Conservation (phyloP, 2,888 invertebrate genomes). For the Trachelus iudaicus region DNA sequence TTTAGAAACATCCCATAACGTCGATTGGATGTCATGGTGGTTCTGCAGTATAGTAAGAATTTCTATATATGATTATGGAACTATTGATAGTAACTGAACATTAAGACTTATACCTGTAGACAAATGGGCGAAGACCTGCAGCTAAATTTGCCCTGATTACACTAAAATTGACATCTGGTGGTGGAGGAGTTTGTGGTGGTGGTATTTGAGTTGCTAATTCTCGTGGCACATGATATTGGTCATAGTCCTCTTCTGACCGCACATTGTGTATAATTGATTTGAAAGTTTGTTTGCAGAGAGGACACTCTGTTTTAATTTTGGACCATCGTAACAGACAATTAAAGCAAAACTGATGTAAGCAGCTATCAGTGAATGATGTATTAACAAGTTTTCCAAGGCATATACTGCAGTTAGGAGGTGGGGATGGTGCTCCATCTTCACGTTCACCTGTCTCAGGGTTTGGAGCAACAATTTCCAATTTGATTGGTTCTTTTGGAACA, state of each 20-base stretch:
- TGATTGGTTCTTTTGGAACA: slow-evolving; percentile 49
- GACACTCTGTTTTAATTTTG: slow-evolving; percentile 93
- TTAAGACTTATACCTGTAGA: slow-evolving; percentile 39
- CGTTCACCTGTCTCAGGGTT: slow-evolving; percentile 69
- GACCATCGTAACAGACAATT: slow-evolving; percentile 94
- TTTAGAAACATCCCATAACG: slow-evolving; percentile 67
- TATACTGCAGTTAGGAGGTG: slow-evolving; percentile 92
- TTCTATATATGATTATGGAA: not conserved
- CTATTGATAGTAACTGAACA: not conserved
- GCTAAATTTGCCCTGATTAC: slow-evolving; percentile 33
- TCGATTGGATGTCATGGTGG: slow-evolving; percentile 75
- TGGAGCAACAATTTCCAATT: slow-evolving; percentile 55
- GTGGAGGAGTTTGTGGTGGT: slow-evolving; percentile 42
- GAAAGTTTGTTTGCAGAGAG: slow-evolving; percentile 92
- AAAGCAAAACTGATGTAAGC: slow-evolving; percentile 95
- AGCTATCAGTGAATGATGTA: slow-evolving; percentile 92
- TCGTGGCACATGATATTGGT: slow-evolving; percentile 76
- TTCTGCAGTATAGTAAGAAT: slow-evolving; percentile 68
- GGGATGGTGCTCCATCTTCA: slow-evolving; percentile 71
- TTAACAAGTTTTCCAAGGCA: slow-evolving; percentile 88
- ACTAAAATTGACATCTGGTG: slow-evolving; percentile 47
- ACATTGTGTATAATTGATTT: slow-evolving; percentile 94
- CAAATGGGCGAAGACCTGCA: slow-evolving; percentile 29
- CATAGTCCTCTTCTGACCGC: slow-evolving; percentile 86
- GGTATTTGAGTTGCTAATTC: slow-evolving; percentile 55